Evolutionary conservation across 2,113 vertebrate species (phyloP).

Genomic region (Albula goreensis): DNA sequence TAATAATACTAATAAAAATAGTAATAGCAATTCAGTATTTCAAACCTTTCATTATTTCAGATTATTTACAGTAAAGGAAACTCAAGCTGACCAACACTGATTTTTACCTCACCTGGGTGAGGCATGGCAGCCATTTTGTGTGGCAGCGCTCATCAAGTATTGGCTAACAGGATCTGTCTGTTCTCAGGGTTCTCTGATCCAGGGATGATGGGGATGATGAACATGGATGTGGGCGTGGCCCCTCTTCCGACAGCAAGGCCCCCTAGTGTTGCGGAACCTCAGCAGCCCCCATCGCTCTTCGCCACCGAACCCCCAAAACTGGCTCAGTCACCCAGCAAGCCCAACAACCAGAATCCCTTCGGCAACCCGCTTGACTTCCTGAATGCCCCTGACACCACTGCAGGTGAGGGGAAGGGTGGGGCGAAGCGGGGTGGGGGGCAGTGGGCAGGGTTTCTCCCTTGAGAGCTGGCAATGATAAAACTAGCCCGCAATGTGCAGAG

Average conservation of each 20-base stretch:
- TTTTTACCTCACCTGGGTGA: no score
- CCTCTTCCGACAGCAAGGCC: conserved; percentile 63
- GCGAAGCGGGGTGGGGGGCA: background rate
- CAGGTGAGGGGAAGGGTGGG: conserved; percentile 39
- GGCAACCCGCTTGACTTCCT: conserved; percentile 1
- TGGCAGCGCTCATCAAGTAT: no score
- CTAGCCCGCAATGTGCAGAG: background rate
- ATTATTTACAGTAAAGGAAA: no score
- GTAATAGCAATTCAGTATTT: no score
- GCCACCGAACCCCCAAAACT: conserved; percentile 50
- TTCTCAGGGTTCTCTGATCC: conserved; percentile 65
- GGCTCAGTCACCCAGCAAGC: conserved; percentile 57
- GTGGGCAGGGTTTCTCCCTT: background rate
- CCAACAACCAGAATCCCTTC: conserved; percentile 46
- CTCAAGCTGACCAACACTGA: no score
- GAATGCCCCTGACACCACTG: conserved; percentile 51
- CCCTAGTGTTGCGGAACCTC: conserved; percentile 53
- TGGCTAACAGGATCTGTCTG: conserved; percentile 17
- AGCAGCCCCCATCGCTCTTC: conserved; percentile 57
- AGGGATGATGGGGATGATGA: conserved; percentile 52
- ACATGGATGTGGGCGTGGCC: conserved; percentile 53
- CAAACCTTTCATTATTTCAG: no score
- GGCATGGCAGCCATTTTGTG: no score
- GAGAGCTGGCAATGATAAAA: background rate
- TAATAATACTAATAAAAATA: no score